Conservation (phyloP, 1,140 invertebrate genomes). For the Hyphantria cunea region DNA sequence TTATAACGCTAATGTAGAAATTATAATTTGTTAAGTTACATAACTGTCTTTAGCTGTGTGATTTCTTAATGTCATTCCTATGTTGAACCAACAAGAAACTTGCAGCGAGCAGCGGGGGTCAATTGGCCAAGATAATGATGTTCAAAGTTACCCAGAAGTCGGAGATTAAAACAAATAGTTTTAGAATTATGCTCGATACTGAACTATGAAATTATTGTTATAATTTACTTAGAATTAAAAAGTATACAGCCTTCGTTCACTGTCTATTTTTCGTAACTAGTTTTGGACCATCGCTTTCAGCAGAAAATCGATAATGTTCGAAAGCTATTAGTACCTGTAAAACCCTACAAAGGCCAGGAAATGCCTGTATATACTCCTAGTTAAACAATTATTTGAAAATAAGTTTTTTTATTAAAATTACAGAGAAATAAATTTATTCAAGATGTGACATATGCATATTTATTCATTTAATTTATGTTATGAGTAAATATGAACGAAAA, state of each 20-base stretch:
- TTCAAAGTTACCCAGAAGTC: background rate
- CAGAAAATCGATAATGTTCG: background rate
- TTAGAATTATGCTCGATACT: constrained; percentile 5
- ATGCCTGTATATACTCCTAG: constrained; percentile 3
- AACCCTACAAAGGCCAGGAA: background rate
- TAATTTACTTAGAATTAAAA: constrained; percentile 17
- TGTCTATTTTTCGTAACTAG: background rate
- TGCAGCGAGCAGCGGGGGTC: too few species aligned
- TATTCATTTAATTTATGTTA: background rate
- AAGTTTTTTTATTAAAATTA: background rate
- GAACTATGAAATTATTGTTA: constrained; percentile 14
- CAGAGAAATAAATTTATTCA: too few species aligned
- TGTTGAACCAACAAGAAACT: too few species aligned
- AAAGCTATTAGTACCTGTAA: background rate
- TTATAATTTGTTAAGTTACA: too few species aligned
- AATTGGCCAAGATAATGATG: too few species aligned
- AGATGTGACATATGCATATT: too few species aligned
- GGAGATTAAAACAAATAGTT: background rate
- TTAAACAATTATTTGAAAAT: constrained; percentile 7
- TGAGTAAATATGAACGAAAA: background rate
- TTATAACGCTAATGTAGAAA: too few species aligned
- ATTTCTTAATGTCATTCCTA: too few species aligned
- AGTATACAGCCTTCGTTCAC: background rate
- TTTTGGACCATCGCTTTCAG: background rate
- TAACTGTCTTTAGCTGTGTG: too few species aligned